Evolutionary conservation across 2,113 vertebrate genomes (phyloP), one percentile per base, ranked within the genome.

Genomic region (Noturus placidus): DNA sequence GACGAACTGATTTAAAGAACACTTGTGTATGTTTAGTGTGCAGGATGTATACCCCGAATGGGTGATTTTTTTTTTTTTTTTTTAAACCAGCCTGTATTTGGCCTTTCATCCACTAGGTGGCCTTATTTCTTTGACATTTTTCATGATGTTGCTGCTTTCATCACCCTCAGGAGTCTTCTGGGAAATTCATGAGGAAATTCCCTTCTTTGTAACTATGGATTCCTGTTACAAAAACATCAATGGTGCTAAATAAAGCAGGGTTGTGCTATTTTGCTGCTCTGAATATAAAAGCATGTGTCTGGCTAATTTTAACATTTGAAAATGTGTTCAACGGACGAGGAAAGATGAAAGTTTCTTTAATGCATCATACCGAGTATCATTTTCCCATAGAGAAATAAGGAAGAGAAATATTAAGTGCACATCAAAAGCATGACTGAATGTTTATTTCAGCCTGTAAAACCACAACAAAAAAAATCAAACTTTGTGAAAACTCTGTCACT

Each of bases 71-170:
- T 7, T 6, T 7, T 46, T 46, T 0, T 42, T 6, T 46, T 46
- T 46, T 46, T 46, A 35, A 54, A 54, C 13, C 11, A 84, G 30
- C 1, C 30, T 84, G 82, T 67, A 67, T 38, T 88, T 69, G 6
- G 59, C 35, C 42, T 35, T 84, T 87, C 8, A 35, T 76, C 85
- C 89, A 90, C 85, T 70, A 87, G 89, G 82, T 78, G 89, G 83
- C 85, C 82, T 82, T 84, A 87, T 50, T 59, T 85, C 25, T n/a
- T 25, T 38, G 52, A 33, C 46, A 35, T 81, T 54, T 88, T 5
- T 82, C 9, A 80, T 27, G 15, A 20, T 35, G 38, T 22, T 10
- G 13, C 30, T 69, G 59, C 35, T 22, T 77, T 33, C 2, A 52
- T 2, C 35, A 27, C 27, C 10, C 13, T 56, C 50, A 20, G 25